Percentiles rank a stretch among this genome's conserved stretches.
These are phyloP conservation scores for Harpia harpyja DNA, from an alignment of 2,797 vertebrate genomes.

Conservation along the genomic window DNA sequence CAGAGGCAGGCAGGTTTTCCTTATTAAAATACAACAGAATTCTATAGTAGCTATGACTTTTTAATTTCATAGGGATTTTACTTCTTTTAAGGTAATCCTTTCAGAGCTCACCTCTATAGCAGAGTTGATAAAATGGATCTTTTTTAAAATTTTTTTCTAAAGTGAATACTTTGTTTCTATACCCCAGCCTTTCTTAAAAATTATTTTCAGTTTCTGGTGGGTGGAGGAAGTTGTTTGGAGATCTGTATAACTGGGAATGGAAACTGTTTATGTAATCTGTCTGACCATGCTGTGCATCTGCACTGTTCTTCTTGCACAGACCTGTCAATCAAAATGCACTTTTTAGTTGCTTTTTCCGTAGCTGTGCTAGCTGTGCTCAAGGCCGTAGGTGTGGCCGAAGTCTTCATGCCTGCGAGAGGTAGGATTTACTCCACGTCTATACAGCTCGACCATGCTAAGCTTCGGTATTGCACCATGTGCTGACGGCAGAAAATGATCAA, in stretches of 20 bases:
- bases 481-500: background rate
- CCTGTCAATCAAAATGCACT: background rate
- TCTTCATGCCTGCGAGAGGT: background rate
- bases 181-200: background rate
- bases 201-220: background rate
- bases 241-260: background rate
- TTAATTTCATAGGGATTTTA: background rate
- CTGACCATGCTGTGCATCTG: background rate
- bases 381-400: background rate
- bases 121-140: background rate
- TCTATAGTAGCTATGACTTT: background rate
- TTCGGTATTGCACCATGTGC: background rate
- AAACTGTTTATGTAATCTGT: background rate
- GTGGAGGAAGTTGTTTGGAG: background rate
- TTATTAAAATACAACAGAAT: background rate
- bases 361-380: background rate
- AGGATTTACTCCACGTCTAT: accelerated
- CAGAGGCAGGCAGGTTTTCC: background rate
- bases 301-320: background rate
- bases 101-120: background rate
- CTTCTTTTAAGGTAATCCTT: background rate
- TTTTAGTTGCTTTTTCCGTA: background rate
- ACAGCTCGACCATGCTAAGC: accelerated
- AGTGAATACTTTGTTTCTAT: too few species aligned
- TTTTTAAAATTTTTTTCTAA: too few species aligned